Conservation (phyloP, 2,797 vertebrate genomes). For the Agapornis canus region DNA sequence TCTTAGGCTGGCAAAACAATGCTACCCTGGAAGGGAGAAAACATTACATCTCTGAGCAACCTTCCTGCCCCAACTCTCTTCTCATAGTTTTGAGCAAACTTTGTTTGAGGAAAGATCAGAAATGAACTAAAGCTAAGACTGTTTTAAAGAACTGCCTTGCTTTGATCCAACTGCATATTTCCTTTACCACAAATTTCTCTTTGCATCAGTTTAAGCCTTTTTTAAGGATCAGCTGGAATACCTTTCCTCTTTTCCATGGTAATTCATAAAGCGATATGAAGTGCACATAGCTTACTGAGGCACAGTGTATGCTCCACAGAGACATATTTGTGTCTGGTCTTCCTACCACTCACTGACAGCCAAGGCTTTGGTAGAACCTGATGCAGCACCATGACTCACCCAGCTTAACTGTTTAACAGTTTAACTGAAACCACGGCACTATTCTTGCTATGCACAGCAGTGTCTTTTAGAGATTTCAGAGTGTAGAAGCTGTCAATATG, state of each 20-base stretch:
- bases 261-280: neutral
- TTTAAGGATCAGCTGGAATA: neutral
- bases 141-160: neutral
- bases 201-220: neutral
- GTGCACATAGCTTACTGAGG: neutral
- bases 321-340: neutral
- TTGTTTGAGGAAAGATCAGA: neutral
- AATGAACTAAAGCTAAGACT: neutral
- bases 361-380: neutral
- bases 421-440: slow-evolving; percentile 38
- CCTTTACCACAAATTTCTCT: neutral
- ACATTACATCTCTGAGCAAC: neutral
- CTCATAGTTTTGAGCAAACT: neutral
- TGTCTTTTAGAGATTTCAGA: slow-evolving; percentile 6
- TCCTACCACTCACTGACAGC: neutral
- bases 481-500: neutral
- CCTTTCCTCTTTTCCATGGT: neutral
- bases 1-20: neutral
- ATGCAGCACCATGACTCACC: neutral
- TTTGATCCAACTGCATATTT: neutral
- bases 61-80: neutral
- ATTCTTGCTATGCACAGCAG: slow-evolving; percentile 35
- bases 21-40: neutral
- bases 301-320: neutral
- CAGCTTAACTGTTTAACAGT: neutral